Evolutionary conservation across 2,113 vertebrate genomes (phyloP).

Genomic region (Cottus gobio): DNA sequence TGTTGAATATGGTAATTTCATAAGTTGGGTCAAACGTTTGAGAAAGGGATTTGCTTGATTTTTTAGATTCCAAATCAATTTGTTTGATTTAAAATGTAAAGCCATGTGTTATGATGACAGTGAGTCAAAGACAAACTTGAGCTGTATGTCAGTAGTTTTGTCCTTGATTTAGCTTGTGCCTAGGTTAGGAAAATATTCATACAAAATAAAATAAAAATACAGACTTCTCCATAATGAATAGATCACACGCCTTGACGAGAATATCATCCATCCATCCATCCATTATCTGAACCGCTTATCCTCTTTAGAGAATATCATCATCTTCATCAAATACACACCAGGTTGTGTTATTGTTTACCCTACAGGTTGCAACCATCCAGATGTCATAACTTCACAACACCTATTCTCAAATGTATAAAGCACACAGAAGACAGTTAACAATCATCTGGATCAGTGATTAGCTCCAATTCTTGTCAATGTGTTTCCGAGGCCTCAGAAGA

Average conservation of each 20-base stretch:
- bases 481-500: not conserved
- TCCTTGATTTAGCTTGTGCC: not conserved
- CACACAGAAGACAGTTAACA: not conserved
- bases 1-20: not conserved
- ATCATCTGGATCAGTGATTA: not conserved
- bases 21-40: not conserved
- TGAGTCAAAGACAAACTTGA: not conserved
- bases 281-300: too few species aligned
- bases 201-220: not conserved
- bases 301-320: too few species aligned
- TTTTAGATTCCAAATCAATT: not conserved
- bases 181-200: not conserved
- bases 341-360: not conserved
- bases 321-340: not conserved
- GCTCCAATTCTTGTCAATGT: not conserved
- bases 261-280: too few species aligned
- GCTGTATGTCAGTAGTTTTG: not conserved
- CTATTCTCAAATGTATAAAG: not conserved
- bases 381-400: not conserved
- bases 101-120: not conserved
- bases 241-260: not conserved
- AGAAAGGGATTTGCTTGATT: not conserved
- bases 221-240: not conserved
- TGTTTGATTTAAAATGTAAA: not conserved
- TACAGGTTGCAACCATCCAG: not conserved